Conservation (phyloP, 2,888 invertebrate genomes). For the Lysandra bellargus region DNA sequence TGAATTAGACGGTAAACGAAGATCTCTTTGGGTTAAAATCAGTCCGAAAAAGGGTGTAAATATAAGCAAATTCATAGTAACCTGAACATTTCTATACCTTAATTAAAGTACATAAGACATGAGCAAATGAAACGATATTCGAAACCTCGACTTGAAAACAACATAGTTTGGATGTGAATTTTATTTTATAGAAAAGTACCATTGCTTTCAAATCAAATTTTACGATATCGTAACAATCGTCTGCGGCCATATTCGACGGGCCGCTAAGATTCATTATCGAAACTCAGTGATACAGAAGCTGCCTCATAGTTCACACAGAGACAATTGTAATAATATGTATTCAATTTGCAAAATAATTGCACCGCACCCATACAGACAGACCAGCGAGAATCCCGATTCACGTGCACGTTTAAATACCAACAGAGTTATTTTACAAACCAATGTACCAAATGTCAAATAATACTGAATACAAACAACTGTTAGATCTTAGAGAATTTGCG, state of each 20-base stretch:
- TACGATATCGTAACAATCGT: background rate
- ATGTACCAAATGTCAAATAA: background rate
- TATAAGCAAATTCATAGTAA: background rate
- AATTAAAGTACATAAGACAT: conserved; percentile 21
- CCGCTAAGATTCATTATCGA: background rate
- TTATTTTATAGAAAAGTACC: background rate
- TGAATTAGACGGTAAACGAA: conserved; percentile 6
- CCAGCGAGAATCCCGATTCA: background rate
- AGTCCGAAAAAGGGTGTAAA: conserved; percentile 18
- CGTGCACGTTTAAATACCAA: background rate
- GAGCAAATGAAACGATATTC: conserved; percentile 9
- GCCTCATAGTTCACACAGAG: background rate
- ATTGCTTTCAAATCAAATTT: conserved; percentile 10
- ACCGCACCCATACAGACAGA: background rate
- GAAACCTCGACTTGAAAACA: background rate
- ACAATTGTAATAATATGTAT: background rate
- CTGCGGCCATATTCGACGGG: background rate
- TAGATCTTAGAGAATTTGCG: background rate
- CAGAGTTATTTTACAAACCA: background rate
- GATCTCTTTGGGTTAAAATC: conserved; percentile 28
- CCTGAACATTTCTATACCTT: conserved; percentile 7
- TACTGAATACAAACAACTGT: background rate
- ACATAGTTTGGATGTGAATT: background rate
- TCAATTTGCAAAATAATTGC: conserved; percentile 5
- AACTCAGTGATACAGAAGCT: background rate